Evolutionary conservation across 2,113 vertebrate genomes (phyloP).

Genomic region (Australoheros scitulus): DNA sequence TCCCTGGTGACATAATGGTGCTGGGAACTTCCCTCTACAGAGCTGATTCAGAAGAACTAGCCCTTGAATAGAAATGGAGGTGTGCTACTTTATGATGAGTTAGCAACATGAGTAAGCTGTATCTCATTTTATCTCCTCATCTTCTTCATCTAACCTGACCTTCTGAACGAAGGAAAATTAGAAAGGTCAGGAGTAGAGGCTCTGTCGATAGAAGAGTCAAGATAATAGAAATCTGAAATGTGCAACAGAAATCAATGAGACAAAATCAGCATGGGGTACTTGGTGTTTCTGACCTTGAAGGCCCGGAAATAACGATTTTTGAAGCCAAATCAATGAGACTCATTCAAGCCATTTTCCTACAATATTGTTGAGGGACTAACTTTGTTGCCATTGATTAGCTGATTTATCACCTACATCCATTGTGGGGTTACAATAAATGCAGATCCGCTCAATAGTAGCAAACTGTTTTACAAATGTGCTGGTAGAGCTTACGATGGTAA

Average conservation of each 20-base stretch:
- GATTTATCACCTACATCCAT: conserved; percentile 67
- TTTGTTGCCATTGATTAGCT: conserved; percentile 71
- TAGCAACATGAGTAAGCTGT: conserved; percentile 26
- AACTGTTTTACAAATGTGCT: conserved; percentile 5
- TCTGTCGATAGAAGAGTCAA: neutral
- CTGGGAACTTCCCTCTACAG: conserved; percentile 55
- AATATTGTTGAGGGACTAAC: conserved; percentile 71
- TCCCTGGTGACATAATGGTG: conserved; percentile 65
- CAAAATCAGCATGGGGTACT: neutral
- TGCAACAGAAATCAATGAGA: conserved; percentile 34
- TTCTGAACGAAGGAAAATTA: conserved; percentile 32
- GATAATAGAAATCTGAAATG: conserved; percentile 8
- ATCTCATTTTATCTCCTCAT: conserved; percentile 23
- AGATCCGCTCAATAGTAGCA: conserved; percentile 23
- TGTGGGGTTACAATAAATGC: conserved; percentile 34
- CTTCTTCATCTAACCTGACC: conserved; percentile 29
- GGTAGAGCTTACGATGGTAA: neutral
- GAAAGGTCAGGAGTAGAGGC: conserved; percentile 4
- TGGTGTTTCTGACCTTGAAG: too few species aligned
- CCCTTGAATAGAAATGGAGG: conserved; percentile 46
- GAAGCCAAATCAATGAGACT: conserved; percentile 71
- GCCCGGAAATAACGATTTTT: conserved; percentile 59
- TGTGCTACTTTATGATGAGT: conserved; percentile 60
- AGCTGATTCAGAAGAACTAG: conserved; percentile 52
- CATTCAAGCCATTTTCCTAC: conserved; percentile 68